Conservation (phyloP, 1,140 invertebrate species). For the Coptotermes formosanus region DNA sequence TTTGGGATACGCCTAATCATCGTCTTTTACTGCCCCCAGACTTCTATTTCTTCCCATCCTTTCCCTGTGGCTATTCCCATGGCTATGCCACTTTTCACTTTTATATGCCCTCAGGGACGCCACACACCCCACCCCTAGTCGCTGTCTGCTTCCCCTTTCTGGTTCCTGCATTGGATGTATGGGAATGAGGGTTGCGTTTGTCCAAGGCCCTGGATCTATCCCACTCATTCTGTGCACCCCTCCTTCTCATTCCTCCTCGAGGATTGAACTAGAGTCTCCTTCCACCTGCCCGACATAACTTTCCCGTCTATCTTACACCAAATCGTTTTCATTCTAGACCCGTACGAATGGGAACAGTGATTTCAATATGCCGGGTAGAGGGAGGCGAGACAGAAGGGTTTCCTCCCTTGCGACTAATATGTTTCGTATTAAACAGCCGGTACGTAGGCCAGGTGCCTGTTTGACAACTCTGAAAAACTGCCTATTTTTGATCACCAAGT, state of each 20-base stretch:
- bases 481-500: too few species aligned
- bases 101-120: conserved; percentile 39
- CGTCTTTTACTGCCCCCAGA: conserved; percentile 29
- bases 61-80: conserved; percentile 22
- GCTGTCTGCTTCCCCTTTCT: not conserved
- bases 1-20: conserved; percentile 43
- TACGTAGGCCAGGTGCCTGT: not conserved
- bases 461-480: not conserved
- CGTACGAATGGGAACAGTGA: conserved; percentile 31
- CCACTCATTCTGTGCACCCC: not conserved
- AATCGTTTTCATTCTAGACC: conserved; percentile 24
- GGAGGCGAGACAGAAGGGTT: not conserved
- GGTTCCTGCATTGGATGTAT: not conserved
- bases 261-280: conserved; percentile 14
- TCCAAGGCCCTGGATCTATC: conserved; percentile 15
- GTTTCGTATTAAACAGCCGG: not conserved
- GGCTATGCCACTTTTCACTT: conserved; percentile 37
- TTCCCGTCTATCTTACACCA: not conserved
- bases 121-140: not conserved
- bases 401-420: not conserved
- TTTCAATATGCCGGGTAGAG: conserved; percentile 24
- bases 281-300: not conserved
- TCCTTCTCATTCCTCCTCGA: not conserved
- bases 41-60: conserved; percentile 15
- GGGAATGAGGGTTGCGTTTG: conserved; percentile 26